Conservation (phyloP, 2,797 vertebrate genomes). For the Rhodeus uyekii region DNA sequence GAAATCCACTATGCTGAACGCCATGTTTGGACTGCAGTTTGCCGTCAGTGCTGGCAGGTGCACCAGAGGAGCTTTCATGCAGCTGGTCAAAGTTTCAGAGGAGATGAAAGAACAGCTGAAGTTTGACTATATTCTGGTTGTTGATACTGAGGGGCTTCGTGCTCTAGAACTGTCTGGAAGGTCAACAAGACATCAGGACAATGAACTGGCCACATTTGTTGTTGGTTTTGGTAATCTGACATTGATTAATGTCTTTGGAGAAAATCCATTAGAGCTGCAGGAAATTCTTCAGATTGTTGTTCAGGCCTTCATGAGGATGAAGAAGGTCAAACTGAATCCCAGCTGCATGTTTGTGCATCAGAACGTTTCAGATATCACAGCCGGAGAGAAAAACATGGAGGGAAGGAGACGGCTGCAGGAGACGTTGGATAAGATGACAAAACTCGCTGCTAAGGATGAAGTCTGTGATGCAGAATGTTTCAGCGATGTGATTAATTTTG, state of each 20-base stretch:
- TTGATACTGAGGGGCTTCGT: conserved; percentile 72
- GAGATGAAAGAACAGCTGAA: conserved; percentile 55
- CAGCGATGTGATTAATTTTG: conserved; percentile 67
- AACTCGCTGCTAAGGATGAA: conserved; percentile 66
- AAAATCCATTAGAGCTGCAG: conserved; percentile 74
- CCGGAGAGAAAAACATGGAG: conserved; percentile 68
- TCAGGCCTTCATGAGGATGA: no score
- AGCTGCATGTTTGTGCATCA: no score
- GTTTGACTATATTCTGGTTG: background rate
- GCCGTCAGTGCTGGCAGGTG: conserved; percentile 67
- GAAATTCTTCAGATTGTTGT: no score
- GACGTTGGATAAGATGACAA: conserved; percentile 70
- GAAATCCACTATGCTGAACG: conserved; percentile 65
- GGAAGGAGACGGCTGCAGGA: conserved; percentile 62
- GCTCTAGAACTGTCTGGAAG: conserved; percentile 61
- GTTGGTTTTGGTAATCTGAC: conserved; percentile 73
- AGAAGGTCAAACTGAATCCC: no score
- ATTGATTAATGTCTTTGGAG: conserved; percentile 75
- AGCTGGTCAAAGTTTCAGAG: conserved; percentile 66
- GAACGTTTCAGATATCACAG: conserved; percentile 13
- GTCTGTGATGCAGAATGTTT: conserved; percentile 58
- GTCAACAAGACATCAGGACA: conserved; percentile 60
- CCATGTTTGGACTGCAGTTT: conserved; percentile 76
- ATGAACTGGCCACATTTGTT: conserved; percentile 74
- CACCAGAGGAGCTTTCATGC: conserved; percentile 74